A percentile compares a stretch with the other conserved stretches of the same genome.
Evolutionary conservation across 2,888 invertebrate genomes (phyloP).

Genomic region (Subacronicta megacephala): DNA sequence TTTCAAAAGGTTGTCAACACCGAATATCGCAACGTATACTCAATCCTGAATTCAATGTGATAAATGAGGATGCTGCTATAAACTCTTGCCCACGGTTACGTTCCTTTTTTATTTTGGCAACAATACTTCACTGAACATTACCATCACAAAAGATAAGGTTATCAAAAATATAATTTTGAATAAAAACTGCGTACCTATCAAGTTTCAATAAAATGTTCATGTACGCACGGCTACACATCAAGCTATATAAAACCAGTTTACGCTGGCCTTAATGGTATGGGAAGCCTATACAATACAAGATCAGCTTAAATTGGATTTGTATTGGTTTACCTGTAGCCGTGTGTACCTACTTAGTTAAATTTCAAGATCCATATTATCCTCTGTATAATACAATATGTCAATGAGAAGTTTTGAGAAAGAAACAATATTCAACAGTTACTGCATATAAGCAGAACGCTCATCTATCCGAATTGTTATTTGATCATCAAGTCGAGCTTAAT

Average conservation of each 20-base stretch:
- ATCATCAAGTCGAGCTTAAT: slow-evolving; percentile 39
- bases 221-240: no score
- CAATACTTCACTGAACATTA: slow-evolving; percentile 9
- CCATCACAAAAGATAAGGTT: slow-evolving; percentile 18
- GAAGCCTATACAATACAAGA: no score
- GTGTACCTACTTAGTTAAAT: no score
- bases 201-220: no score
- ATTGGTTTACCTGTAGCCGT: no score
- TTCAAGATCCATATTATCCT: no score
- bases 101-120: slow-evolving; percentile 8
- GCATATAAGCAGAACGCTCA: slow-evolving; percentile 13
- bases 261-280: no score
- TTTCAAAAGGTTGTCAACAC: slow-evolving; percentile 39
- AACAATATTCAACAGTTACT: slow-evolving; percentile 12
- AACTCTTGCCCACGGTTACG: slow-evolving; percentile 14
- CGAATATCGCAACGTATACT: slow-evolving; percentile 5
- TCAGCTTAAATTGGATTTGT: no score
- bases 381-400: slow-evolving; percentile 5
- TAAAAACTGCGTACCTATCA: slow-evolving; percentile 1
- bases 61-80: slow-evolving; percentile 32
- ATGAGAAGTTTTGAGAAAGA: slow-evolving; percentile 18
- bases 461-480: slow-evolving; percentile 32
- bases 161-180: no score
- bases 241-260: no score
- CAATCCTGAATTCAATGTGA: slow-evolving; percentile 33